Evolutionary conservation across 2,888 invertebrate species (phyloP), one percentile per base, ranked within the genome.

Genomic region (Lycia hirtaria): DNA sequence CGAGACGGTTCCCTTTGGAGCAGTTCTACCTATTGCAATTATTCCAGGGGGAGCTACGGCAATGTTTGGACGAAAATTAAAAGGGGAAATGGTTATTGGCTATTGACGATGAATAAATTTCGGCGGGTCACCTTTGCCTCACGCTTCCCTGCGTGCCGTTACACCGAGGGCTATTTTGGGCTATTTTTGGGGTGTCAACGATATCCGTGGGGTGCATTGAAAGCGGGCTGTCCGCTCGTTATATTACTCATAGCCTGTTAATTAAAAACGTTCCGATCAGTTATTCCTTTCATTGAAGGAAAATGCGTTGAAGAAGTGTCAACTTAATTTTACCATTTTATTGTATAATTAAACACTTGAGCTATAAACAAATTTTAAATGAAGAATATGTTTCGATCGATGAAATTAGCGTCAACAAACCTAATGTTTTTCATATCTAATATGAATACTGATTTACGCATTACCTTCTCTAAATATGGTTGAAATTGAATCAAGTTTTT

Each of bases 11-110:
- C 48, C 47, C n/a, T 20, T 15, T 22, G 38, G 38, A 45, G 9
- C 50, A 33, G 48, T 32, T 15, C 20, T n/a, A 4, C 14, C 37
- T 35, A 6, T 17, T 9, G 38, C 50, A 50, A 56, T 56, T 56
- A 55, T 51, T 51, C 45, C 28, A 7, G 40, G 60, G 62, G 50
- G 20, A 53, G 50, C 35, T 38, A 26, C 50, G 58, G 60, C 62
- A 62, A 65, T 65, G 62, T 65, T 65, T 62, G 62, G 22, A 50
- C 50, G 43, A 58, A 56, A 60, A 65, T 62, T 53, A 60, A 62
- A 56, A 55, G 60, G 64, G 57, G 52, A 41, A 56, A 57, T 52
- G 40, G 47, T 52, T 48, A 49, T 56, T 57, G 57, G 30, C 61
- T 59, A 61, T 59, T 59, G 53, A 40, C 57, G 50, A 40, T 49